These are phyloP conservation scores for Dolichallabes microphthalmus DNA, from an alignment of 2,113 vertebrate species.

Conservation along the genomic window DNA sequence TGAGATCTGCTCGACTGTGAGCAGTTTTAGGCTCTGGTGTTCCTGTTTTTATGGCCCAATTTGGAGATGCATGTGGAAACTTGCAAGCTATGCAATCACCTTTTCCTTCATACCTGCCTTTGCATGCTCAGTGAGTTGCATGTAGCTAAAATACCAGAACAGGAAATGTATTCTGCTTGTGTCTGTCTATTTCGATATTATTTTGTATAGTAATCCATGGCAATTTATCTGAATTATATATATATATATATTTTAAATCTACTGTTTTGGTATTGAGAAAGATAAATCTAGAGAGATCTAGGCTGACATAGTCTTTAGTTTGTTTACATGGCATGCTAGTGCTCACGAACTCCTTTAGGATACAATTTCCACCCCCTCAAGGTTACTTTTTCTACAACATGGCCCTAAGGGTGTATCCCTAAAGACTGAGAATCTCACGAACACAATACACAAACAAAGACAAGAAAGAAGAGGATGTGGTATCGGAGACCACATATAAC, in stretches of 20 bases:
- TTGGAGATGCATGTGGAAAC: slow-evolving; percentile 62
- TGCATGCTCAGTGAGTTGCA: slow-evolving; percentile 56
- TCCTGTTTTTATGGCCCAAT: slow-evolving; percentile 52
- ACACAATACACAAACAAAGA: slow-evolving; percentile 32
- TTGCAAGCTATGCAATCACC: slow-evolving; percentile 67
- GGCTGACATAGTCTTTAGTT: not conserved
- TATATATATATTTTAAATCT: not conserved
- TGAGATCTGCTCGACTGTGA: slow-evolving; percentile 31
- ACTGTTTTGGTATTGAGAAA: slow-evolving; percentile 14
- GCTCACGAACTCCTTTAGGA: slow-evolving; percentile 22
- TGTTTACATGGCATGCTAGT: slow-evolving; percentile 22
- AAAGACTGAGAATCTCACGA: slow-evolving; percentile 45
- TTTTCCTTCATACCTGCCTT: slow-evolving; percentile 59
- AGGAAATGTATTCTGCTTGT: not conserved
- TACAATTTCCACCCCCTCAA: not conserved
- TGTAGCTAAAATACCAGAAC: slow-evolving; percentile 15
- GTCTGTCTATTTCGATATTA: not conserved
- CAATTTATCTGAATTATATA: not conserved
- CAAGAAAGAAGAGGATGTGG: slow-evolving; percentile 21
- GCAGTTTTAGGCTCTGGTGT: slow-evolving; percentile 4
- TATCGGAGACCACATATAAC: not conserved
- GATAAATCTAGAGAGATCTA: not conserved
- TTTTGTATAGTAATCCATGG: not conserved
- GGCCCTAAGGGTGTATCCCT: slow-evolving; percentile 37
- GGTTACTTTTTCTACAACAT: slow-evolving; percentile 23